Conservation (phyloP, 2,113 vertebrate species). For the Cavia porcellus region DNA sequence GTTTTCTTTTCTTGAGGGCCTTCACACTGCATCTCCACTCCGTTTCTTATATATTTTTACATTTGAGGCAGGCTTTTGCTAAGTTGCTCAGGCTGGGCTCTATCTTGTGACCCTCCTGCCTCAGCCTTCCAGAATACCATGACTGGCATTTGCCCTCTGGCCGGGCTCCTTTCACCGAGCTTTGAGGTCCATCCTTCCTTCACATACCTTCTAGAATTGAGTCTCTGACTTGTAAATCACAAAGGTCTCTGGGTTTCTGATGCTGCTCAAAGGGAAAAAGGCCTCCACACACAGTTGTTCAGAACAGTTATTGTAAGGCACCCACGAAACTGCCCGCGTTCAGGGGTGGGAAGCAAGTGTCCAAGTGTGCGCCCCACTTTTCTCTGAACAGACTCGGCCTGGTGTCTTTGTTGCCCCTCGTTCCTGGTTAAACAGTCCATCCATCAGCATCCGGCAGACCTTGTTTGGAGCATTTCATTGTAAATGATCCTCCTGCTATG, state of each 20-base stretch:
- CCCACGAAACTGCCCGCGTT: neutral
- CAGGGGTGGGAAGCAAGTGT: neutral
- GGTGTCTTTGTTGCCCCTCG: rapidly evolving
- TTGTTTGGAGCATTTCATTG: neutral
- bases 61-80: neutral
- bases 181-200: no score
- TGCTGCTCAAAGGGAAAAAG: neutral
- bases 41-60: neutral
- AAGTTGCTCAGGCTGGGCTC: neutral
- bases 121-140: neutral
- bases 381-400: no score
- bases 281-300: neutral
- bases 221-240: neutral
- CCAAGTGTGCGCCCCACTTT: neutral
- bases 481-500: neutral
- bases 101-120: neutral
- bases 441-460: neutral
- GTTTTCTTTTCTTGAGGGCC: no score
- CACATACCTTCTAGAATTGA: neutral
- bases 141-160: neutral
- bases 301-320: neutral
- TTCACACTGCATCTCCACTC: neutral
- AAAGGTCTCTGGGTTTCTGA: neutral
- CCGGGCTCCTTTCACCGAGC: neutral
- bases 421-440: no score